Base-by-base conservation (phyloP, 2,888 invertebrate genomes). In the Cylloceria caligata region DNA sequence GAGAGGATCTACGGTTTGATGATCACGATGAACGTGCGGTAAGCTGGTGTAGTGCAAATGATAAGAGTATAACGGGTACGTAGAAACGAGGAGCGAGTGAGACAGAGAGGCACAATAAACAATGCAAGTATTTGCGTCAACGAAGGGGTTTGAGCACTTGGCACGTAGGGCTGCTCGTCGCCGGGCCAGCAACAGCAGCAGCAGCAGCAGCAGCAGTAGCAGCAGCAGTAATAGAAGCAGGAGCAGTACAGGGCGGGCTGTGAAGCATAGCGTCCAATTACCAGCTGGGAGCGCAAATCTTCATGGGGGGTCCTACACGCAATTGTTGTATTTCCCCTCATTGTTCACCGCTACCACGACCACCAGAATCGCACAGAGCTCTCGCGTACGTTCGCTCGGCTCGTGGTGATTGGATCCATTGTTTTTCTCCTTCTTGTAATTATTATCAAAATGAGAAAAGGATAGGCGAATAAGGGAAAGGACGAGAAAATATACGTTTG, bases 261-360 rank as follows among this genome's bases (percentile, higher is more conserved):
- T 52, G 21, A 83, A 77, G 87, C 87, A 87, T 87, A 88, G 75
- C 88, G 90, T 91, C 92, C 92, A 92, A 92, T 92, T 92, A 92
- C 91, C 88, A 90, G 87, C 88, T 89, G 89, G 88, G 88, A 88
- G 90, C 89, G 88, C 89, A 82, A 75, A 89, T 89, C 92, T 88
- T 90, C 91, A 89, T 92, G 92, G 92, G 92, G 92, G 92, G 92
- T 91, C 92, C 88, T 89, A 87, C 88, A 90, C 90, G 91, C 91
- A 91, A 90, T 91, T 91, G 91, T 92, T 92, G 90, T 91, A 89
- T 91, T 89, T 89, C 90, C 86, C 89, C 39, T 78, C 86, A 91
- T 92, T 92, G 92, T 92, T 90, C 89, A 60, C 69, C 82, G 62
- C 72, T 79, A 68, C 82, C 52, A 79, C 79, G 71, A 64, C 77